Conservation (phyloP, 1,140 invertebrate species). For the Aphelinus atriplicis region DNA sequence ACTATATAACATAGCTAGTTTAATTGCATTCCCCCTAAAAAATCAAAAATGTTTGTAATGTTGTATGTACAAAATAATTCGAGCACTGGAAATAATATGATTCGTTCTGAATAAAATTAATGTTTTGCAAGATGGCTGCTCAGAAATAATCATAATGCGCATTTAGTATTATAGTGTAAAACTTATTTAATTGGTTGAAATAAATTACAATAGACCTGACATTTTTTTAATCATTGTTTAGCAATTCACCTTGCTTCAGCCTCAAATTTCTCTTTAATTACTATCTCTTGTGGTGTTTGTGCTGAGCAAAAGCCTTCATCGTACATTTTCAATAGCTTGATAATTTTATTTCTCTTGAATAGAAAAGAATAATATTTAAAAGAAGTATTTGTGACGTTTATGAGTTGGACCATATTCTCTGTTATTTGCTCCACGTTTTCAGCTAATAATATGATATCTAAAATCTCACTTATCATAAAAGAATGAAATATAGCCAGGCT, state of each 20-base stretch:
- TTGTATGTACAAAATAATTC: no score
- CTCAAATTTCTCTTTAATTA: conserved; percentile 42
- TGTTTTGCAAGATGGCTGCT: no score
- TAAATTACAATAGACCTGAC: background rate
- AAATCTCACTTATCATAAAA: conserved; percentile 26
- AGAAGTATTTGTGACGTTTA: conserved; percentile 27
- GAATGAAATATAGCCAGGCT: background rate
- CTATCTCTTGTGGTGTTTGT: conserved; percentile 28
- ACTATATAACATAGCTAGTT: conserved; percentile 5
- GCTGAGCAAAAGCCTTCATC: conserved; percentile 32
- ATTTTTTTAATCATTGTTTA: background rate
- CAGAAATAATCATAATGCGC: no score
- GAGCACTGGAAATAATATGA: no score
- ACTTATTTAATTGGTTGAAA: no score
- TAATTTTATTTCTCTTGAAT: conserved; percentile 31
- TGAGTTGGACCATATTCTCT: conserved; percentile 41
- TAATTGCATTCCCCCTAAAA: background rate
- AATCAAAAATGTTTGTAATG: no score
- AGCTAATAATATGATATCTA: conserved; percentile 11
- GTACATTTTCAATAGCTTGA: conserved; percentile 32
- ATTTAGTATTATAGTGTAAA: no score
- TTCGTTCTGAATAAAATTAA: no score
- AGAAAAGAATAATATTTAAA: conserved; percentile 36
- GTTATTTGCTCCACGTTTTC: conserved; percentile 36
- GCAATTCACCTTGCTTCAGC: conserved; percentile 35